Evolutionary conservation across 2,888 invertebrate genomes (phyloP), one percentile per base, ranked within the genome.

Genomic region (Aradus depressus): DNA sequence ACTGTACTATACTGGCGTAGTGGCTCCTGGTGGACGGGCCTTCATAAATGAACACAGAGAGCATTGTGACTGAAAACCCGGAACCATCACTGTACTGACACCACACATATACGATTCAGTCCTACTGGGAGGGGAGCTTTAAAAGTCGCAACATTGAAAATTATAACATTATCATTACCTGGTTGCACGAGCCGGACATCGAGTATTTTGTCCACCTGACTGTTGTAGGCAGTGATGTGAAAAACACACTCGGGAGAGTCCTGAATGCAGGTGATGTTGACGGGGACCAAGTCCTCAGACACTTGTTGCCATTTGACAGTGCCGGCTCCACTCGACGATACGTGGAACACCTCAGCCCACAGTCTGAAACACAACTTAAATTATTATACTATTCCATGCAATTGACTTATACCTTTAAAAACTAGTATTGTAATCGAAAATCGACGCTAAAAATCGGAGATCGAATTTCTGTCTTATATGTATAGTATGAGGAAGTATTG

Each of bases 301-400:
- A 96, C 89, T 72, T 93, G 90, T 75, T 92, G 90, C 95, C 96
- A 96, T 73, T 88, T 92, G 59, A 92, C 90, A 38, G 87, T 87
- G 64, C 91, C 90, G 59, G 86, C 84, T 58, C 89, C 88, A 65
- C 87, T 88, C 48, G 91, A 89, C 62, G 90, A 90, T 65, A 96
- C 95, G 72, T 95, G 91, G 72, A 95, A 96, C 65, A 96, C 93
- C 74, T 96, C 96, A 62, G 95, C 96, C 96, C 96, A 96, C 67
- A 96, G 75, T 75, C 96, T 89, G 77, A 64, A 74, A 54, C 39
- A 32, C 35, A 42, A 50, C 34, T 18, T 37, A 32, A 25, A 21
- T 14, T 38, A 10, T 25, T 35, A 3, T 18, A 35, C 3, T 18
- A 37, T 37, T 3, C 2, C 3, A 37, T 37, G 8, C 18, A 37